Conservation (phyloP, 2,888 invertebrate genomes). For the Ectemnius cavifrons region DNA sequence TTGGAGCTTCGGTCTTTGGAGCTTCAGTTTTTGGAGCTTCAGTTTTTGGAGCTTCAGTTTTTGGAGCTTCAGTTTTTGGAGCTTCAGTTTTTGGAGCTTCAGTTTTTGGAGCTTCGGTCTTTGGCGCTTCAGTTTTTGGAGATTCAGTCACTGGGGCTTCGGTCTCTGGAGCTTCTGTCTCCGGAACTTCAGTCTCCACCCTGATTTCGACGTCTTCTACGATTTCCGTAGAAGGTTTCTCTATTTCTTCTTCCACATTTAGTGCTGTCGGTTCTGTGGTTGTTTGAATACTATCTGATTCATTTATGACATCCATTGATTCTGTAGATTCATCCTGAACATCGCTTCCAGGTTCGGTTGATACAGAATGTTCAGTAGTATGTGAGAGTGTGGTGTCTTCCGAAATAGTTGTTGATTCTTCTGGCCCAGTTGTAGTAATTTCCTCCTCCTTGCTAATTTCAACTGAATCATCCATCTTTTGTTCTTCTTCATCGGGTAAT, state of each 20-base stretch:
- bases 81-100: background rate
- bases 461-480: conserved; percentile 11
- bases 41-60: too few relatives aligned
- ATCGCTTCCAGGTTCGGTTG: background rate
- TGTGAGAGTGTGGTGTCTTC: conserved; percentile 10
- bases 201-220: background rate
- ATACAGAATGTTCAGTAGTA: background rate
- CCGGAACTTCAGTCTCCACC: background rate
- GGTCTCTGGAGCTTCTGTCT: background rate
- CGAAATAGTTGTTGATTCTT: conserved; percentile 16
- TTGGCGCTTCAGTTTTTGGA: too few relatives aligned
- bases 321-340: conserved; percentile 23
- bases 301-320: background rate
- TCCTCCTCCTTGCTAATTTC: conserved; percentile 29
- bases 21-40: background rate
- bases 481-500: conserved; percentile 20
- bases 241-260: conserved; percentile 1
- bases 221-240: background rate
- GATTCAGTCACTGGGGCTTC: too few relatives aligned
- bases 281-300: background rate
- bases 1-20: conserved; percentile 10
- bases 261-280: background rate
- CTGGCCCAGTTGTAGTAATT: conserved; percentile 20
- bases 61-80: too few relatives aligned
- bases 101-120: background rate